A percentile compares a stretch with the other conserved stretches of the same genome.
Evolutionary conservation across 2,888 invertebrate genomes (phyloP).

Genomic region (Mythimna albipuncta): DNA sequence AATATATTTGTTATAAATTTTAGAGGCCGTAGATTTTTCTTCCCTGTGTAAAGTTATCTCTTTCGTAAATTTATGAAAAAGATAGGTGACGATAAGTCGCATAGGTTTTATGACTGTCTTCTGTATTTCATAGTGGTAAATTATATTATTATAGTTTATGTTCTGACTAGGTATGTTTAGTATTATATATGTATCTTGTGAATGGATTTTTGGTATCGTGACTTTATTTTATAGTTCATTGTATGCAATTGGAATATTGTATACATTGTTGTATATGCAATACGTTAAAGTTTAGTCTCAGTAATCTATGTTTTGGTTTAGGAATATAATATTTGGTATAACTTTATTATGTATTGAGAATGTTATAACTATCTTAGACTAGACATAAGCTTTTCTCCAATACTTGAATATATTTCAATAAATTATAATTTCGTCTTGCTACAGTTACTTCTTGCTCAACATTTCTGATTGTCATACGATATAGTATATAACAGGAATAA

Average conservation of each 20-base stretch:
- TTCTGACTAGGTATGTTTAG: background rate
- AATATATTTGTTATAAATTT: too few species aligned
- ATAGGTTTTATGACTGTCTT: background rate
- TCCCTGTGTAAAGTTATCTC: too few species aligned
- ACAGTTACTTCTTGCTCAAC: background rate
- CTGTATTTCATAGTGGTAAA: background rate
- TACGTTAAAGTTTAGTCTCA: background rate
- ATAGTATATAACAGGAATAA: background rate
- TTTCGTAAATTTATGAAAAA: too few species aligned
- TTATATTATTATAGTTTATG: background rate
- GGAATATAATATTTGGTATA: background rate
- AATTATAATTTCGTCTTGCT: background rate
- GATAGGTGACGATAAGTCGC: background rate
- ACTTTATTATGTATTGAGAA: background rate
- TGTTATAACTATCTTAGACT: background rate
- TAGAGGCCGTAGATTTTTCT: too few species aligned
- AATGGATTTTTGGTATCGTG: background rate
- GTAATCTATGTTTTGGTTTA: background rate
- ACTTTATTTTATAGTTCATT: background rate
- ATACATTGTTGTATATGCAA: background rate
- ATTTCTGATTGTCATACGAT: background rate
- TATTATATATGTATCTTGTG: background rate
- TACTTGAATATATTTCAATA: conserved; percentile 8
- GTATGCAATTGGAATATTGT: background rate
- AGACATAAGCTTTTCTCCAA: background rate